Evolutionary conservation across 2,888 invertebrate species (phyloP), one percentile per base, ranked within the genome.

Genomic region (Autographa gamma): DNA sequence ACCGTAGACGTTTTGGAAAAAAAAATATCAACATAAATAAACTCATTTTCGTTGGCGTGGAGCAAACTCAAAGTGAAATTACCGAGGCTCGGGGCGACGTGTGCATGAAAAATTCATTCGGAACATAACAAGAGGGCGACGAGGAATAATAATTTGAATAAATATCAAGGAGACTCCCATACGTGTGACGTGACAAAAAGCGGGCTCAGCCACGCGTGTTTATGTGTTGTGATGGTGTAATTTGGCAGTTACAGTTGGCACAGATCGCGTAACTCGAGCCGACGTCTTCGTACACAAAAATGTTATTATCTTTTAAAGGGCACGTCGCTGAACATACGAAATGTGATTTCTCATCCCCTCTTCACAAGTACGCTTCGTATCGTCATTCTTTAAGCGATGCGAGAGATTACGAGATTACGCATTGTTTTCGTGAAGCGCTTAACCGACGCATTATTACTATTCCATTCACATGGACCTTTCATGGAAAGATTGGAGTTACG

Each of bases 81-180:
- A 94, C 94, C 91, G 89, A 88, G 88, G 89, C 93, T 90, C 88
- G 85, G 86, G 88, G 90, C 91, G 91, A 90, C 92, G 93, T 93
- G 93, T 90, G 92, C 92, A 95, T 95, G 95, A 95, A 95, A 95
- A 95, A 95, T 95, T 95, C 95, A 95, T 95, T 92, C 89, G 87
- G 85, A 88, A 91, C 92, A 91, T 91, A 93, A 93, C 93, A 92
- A 92, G 93, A 92, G 94, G 93, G 94, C 90, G 94, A 88, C 89
- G 91, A 88, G 88, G 92, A 92, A 91, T 93, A 92, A 95, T 94
- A 94, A 95, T 95, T 95, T 95, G 93, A 95, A 95, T 95, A 95
- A 95, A 95, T 94, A 94, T 94, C 90, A 93, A 91, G 91, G 80
- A 87, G 84, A 82, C 83, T 86, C 87, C 87, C 91, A 90, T 87